These are phyloP conservation scores for Halocynthia roretzi DNA, from an alignment of 23 tunicate species.

Conservation along the genomic window DNA sequence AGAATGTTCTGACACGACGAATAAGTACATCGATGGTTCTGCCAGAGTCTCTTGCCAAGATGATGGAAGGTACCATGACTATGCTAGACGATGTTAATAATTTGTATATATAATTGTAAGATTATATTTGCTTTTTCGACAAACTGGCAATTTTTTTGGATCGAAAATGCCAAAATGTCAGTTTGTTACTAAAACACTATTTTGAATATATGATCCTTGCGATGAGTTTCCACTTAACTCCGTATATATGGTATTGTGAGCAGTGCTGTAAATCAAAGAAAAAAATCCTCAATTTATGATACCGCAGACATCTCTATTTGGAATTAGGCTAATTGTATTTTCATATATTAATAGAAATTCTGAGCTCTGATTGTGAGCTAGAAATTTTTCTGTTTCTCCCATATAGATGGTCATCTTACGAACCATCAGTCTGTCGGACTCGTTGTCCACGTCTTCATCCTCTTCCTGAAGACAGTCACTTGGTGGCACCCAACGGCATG, in stretches of 20 bases:
- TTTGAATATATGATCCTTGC: too few species aligned
- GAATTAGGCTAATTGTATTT: too few species aligned
- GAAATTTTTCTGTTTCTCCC: neutral
- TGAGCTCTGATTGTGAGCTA: too few species aligned
- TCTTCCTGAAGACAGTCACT: slow-evolving; percentile 11
- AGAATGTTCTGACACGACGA: slow-evolving; percentile 2
- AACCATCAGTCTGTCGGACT: slow-evolving; percentile 1
- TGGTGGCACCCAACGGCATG: slow-evolving; percentile 4
- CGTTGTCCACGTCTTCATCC: slow-evolving; percentile 2
- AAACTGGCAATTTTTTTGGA: too few species aligned
- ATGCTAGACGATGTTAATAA: neutral
- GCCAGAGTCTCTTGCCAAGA: slow-evolving; percentile 6
- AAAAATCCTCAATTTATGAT: too few species aligned
- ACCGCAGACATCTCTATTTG: too few species aligned
- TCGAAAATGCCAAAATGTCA: too few species aligned
- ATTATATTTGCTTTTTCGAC: neutral
- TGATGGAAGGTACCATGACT: slow-evolving; percentile 25
- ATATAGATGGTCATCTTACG: slow-evolving; percentile 7
- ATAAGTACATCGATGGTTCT: slow-evolving; percentile 28
- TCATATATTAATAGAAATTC: too few species aligned
- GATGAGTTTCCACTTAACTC: too few species aligned
- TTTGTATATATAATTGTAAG: neutral
- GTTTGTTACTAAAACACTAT: too few species aligned
- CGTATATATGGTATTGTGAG: too few species aligned
- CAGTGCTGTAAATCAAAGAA: too few species aligned